Percentiles rank a stretch among this genome's conserved stretches.
Conservation (phyloP, 2,797 vertebrate genomes). For the Chaetophractus vellerosus region DNA sequence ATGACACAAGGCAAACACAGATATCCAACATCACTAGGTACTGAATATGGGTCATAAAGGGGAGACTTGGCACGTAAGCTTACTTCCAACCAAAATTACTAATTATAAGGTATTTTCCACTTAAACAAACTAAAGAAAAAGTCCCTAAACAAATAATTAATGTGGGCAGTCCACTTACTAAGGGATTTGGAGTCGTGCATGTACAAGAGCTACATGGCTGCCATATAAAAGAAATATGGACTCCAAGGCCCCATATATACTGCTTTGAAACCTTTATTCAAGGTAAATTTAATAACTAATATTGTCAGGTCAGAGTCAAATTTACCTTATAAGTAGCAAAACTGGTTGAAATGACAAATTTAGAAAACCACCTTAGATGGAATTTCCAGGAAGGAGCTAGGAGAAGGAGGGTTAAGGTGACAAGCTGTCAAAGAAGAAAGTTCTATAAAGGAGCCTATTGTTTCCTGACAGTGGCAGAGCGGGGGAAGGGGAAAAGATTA, state of each 20-base stretch:
- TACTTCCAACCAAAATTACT: background rate
- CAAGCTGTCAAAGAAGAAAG: background rate
- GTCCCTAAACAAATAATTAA: background rate
- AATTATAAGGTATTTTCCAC: background rate
- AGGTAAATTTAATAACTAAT: background rate
- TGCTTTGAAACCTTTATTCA: background rate
- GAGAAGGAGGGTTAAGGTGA: slow-evolving; percentile 42
- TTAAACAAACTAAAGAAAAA: background rate
- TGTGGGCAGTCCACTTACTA: no score
- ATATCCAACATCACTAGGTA: background rate
- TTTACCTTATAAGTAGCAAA: background rate
- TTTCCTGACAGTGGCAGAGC: background rate
- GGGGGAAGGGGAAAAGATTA: background rate
- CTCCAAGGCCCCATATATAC: background rate
- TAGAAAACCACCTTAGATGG: background rate
- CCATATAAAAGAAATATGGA: background rate
- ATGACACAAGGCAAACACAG: slow-evolving; percentile 30
- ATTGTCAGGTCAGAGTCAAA: background rate
- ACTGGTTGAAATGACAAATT: slow-evolving; percentile 24
- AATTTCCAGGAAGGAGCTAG: slow-evolving; percentile 52
- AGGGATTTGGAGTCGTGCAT: background rate
- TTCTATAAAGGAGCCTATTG: slow-evolving; percentile 31
- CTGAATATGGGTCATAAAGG: background rate
- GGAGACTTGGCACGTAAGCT: background rate
- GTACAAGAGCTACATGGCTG: background rate